Evolutionary conservation across 2,113 vertebrate genomes (phyloP), one percentile per base, ranked within the genome.

Genomic region (Leucoraja erinaceus): DNA sequence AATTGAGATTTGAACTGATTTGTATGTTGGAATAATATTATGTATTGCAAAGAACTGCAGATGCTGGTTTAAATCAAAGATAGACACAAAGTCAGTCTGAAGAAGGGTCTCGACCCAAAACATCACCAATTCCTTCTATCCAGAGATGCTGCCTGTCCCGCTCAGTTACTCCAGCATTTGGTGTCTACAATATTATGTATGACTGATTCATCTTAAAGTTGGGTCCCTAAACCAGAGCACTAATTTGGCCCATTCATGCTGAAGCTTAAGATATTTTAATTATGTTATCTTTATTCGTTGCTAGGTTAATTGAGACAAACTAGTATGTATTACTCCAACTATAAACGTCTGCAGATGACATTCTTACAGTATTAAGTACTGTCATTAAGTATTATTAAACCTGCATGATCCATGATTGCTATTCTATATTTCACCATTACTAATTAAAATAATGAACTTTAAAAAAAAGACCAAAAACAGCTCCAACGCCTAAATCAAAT

Each of bases 321-420:
- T 81, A 10, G 56, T 81, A 81, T 47, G 47, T 56, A 47, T 81
- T 81, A 81, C 47, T 2, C 78, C 25, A 25, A 81, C 47, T 81
- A 81, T 56, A 81, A 81, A 81, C 78, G 56, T 33, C 78, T 81
- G 78, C 56, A 81, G 38, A 81, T 81, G 78, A 81, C 78, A 81
- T 20, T 25, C 78, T 81, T 56, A 81, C 78, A 81, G 47, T 8
- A 81, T 81, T 81, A 81, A 66, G 84, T 66, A 88, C 84, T 88
- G 84, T 88, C 61, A 88, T 88, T 88, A 88, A 88, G 84, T 66
- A 88, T 38, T 31, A 88, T 88, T 88, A 88, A 88, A 88, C 31
- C 84, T 88, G 56, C 84, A 66, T 63, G 84, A 88, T 88, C 84
- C 84, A 88, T 61, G 66, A 88, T 88, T 88, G n/a, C 56, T 88